Base-by-base conservation (phyloP, 2,113 vertebrate genomes). In the Redunca redunca region DNA sequence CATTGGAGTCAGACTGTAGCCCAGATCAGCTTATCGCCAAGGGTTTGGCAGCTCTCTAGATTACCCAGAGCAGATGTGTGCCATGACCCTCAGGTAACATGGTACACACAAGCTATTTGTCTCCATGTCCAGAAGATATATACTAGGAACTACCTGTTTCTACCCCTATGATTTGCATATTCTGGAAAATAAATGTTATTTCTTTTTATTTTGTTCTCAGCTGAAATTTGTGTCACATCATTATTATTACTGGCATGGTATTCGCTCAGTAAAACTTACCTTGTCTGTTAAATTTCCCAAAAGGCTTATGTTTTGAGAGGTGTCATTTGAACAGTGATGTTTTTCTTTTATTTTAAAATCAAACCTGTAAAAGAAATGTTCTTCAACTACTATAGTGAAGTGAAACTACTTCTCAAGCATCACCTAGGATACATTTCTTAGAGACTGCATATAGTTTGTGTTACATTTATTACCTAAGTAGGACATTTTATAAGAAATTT, bases 331-430 rank as follows among this genome's bases (percentile, higher is more conserved):
- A 78, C 1, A 86, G 9, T 62, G 80, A 83, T 40, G 7, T 26
- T 90, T 96, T 87, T 94, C 33, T 88, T 95, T 94, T 88, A 91
- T 78, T 94, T 92, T 80, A 64, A 87, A 97, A 40, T 90, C 6
- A 58, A 93, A 5, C 21, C 50, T 53, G 7, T 55, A 28, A 85
- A 96, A 95, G 33, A 62, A 71, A 30, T 16, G 19, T 46, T 88
- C 33, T 91, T 83, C 8, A 96, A 13, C 21, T 87, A 48, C 2
- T 19, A 19, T 1, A 78, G 6, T 50, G 86, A 90, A 74, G 53
- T 4, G 36, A 50, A 53, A 87, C 36, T 26, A 30, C 40, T 88
- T 55, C 48, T 85, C 8, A 58, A 7, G 46, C 33, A 62, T 93
- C 55, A 57, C 26, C 33, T 30, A 87, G 23, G 12, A 86, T 89